Base-by-base conservation (phyloP, 1,140 invertebrate genomes). In the Paraescarpia echinospica region DNA sequence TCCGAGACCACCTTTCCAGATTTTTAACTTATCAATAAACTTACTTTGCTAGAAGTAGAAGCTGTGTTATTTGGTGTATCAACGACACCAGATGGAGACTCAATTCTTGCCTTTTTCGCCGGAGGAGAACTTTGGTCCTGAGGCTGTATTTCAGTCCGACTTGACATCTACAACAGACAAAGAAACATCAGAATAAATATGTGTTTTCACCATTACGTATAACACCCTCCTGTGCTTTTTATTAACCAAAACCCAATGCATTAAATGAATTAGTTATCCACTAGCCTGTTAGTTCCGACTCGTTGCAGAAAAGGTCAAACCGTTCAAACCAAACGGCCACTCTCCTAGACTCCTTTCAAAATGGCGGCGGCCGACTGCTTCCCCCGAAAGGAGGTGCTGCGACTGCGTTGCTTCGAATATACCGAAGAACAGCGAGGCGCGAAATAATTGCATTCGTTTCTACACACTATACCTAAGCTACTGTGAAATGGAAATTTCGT, bases 91-190 rank as follows among this genome's bases (percentile, higher is more conserved):
- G 59, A 77, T 77, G 59, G 59, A 77, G 59, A 77, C 59, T 95
- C 95, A 93, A 94, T 94, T 91, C 94, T 93, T 92, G 94, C 94
- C 94, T 94, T 94, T 93, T 95, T 95, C 93, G 94, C 94, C 93
- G 95, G 95, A 94, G 95, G 95, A 93, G 95, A 94, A 35, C 77
- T 92, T 88, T 77, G 48, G 35, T 90, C 90, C 35, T 48, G 92
- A 92, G 59, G 59, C 59, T 77, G 59, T 77, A 77, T 77, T 77
- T 94, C 94, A 93, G 93, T 95, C 94, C 94, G 94, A 95, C 94
- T 95, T 93, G 95, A 95, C 95, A 95, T 95, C 95, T 95, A 93
- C 59, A 77, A 77, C 59, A 77, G 59, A 77, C 59, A 77, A 77
- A 77, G 59, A 77, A 77, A 77, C 59, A 77, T 77, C 18, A 2